Evolutionary conservation across 2,797 vertebrate species (phyloP), one percentile per base, ranked within the genome.

Genomic region (Phataginus tetradactyla): DNA sequence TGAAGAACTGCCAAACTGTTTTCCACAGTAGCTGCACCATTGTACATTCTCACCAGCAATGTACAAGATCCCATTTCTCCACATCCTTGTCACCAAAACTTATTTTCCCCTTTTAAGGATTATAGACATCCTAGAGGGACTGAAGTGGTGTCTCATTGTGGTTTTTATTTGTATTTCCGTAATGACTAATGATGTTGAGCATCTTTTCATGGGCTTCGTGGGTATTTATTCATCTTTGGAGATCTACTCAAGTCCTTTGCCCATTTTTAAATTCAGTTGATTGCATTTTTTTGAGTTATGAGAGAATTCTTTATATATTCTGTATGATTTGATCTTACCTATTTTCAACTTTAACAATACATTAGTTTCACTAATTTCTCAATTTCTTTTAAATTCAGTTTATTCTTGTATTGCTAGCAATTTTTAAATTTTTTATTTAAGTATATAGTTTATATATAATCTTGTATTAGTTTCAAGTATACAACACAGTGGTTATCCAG

Each of bases 301-400:
- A 23, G 59, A 59, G 72, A 86, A 61, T 87, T 87, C 37, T 88
- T 93, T 34, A 64, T 53, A 72, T 63, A 51, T n/a, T 72, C 39
- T 37, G 88, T 29, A 88, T 45, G 25, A 88, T n/a, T 71, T 75
- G 18, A 59, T 4, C 32, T 59, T 53, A 72, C 21, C 34, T 83
- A 17, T 64, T 80, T 93, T 87, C 75, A 89, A 83, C 45, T 63
- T 83, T 45, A 55, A 34, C 37, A 81, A 87, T n/a, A 39, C 42
- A 42, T 29, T 20, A 57, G 34, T 71, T 91, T 95, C 49, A 68
- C 39, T 57, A 55, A n/a, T 81, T 13, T 39, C 32, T 57, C 51
- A 64, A 79, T 74, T 81, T 64, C 63, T 87, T 95, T 95, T 81
- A 87, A 91, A 81, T 86, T 78, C 66, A 66, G 51, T 78, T 83